Conservation (phyloP, 2,888 invertebrate species). For the Peribatodes rhomboidaria region DNA sequence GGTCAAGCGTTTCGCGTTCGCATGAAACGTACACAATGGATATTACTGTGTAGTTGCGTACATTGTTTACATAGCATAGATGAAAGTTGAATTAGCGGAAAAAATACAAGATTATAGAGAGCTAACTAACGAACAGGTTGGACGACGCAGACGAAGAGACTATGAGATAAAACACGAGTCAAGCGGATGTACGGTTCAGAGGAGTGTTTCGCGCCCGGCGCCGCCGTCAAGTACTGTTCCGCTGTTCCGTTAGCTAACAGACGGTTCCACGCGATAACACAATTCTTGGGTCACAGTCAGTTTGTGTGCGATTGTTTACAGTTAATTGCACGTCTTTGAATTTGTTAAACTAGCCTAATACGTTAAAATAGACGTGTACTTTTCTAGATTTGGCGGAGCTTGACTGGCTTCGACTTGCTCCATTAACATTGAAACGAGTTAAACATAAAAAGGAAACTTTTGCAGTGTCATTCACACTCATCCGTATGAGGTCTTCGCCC, state of each 20-base stretch:
- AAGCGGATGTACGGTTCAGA: constrained; percentile 32
- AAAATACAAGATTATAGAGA: constrained; percentile 26
- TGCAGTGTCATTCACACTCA: constrained; percentile 34
- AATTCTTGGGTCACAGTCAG: constrained; percentile 24
- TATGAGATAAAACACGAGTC: constrained; percentile 5
- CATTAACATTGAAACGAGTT: constrained; percentile 15
- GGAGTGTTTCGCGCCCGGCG: constrained; percentile 2
- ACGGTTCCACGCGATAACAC: constrained; percentile 39
- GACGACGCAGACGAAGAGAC: constrained; percentile 5
- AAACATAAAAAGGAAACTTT: constrained; percentile 20
- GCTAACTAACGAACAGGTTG: constrained; percentile 14
- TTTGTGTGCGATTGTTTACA: constrained; percentile 13
- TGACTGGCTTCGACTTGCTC: constrained; percentile 1
- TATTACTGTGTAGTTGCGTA: constrained; percentile 13
- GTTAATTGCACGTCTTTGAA: too few species aligned
- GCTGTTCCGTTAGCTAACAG: constrained; percentile 41
- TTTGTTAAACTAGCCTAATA: too few species aligned
- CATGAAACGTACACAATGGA: constrained; percentile 19
- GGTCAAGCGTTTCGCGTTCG: constrained; percentile 26
- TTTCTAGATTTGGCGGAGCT: too few species aligned
- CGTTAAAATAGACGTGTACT: too few species aligned
- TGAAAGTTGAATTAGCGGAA: constrained; percentile 58
- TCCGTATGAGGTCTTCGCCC: constrained; percentile 39
- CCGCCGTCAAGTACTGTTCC: constrained; percentile 29
- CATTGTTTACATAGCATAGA: constrained; percentile 31